phyloP scores from a whole-genome alignment of 2,113 vertebrate species.

The Natator depressus region DNA sequence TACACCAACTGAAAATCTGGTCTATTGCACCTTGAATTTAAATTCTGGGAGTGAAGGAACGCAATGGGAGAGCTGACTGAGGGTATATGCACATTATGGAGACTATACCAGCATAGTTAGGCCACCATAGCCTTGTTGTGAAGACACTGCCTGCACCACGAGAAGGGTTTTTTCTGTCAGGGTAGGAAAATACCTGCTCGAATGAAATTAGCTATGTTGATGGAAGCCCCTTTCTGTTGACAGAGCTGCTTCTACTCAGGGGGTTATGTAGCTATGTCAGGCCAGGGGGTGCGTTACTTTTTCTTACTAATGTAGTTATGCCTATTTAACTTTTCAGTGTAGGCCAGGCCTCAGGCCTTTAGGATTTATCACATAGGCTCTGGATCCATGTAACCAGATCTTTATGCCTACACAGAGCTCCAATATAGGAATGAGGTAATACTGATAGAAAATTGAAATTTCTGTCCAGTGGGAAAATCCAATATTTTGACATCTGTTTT shows the following conservation, averaged over 20 bases:
- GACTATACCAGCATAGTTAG: no score
- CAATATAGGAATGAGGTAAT: neutral
- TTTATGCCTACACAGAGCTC: neutral
- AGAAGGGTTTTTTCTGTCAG: neutral
- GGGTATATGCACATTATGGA: no score
- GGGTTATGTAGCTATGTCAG: neutral
- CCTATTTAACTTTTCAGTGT: neutral
- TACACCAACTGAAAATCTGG: neutral
- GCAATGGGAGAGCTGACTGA: fast-evolving
- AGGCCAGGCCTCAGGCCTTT: neutral
- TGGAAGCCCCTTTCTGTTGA: neutral
- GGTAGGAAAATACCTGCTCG: neutral
- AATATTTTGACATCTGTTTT: neutral
- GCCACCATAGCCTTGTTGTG: no score
- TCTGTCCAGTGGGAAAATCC: neutral
- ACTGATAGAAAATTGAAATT: fast-evolving
- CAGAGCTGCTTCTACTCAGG: neutral
- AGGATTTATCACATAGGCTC: neutral
- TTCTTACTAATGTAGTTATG: neutral
- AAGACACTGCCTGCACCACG: neutral
- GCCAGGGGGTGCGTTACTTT: neutral
- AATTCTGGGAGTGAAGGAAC: neutral
- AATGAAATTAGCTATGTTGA: neutral
- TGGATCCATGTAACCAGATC: neutral
- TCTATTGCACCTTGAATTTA: neutral